A percentile compares a stretch with the other conserved stretches of the same genome.
Evolutionary conservation across 2,113 vertebrate species (phyloP).

Genomic region (Phalacrocorax carbo): DNA sequence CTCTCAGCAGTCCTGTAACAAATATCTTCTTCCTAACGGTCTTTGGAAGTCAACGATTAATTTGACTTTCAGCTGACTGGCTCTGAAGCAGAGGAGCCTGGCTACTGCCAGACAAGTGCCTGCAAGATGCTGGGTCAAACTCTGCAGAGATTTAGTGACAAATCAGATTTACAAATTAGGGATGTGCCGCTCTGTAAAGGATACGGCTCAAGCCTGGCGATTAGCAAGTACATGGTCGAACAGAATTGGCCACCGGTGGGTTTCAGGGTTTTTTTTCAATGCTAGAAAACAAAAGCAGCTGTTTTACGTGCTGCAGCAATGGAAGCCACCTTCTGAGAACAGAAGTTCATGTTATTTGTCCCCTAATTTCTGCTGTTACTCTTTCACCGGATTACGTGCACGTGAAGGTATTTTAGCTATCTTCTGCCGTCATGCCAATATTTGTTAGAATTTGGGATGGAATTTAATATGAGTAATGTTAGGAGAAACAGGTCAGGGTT

Average conservation of each 20-base stretch:
- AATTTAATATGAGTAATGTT: conserved; percentile 78
- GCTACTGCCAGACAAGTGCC: not conserved
- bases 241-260: not conserved
- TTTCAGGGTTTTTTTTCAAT: not conserved
- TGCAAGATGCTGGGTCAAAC: conserved; percentile 31
- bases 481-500: conserved; percentile 77
- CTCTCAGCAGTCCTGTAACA: conserved; percentile 47
- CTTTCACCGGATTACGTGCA: not conserved
- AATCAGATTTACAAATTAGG: conserved; percentile 55
- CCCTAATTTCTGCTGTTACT: conserved; percentile 3
- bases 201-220: not conserved
- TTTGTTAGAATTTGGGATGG: conserved; percentile 36
- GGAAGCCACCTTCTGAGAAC: not conserved
- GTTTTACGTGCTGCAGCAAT: not conserved
- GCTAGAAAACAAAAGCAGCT: not conserved
- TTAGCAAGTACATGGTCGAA: not conserved
- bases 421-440: not conserved
- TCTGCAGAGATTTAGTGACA: conserved; percentile 49
- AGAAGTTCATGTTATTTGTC: not conserved
- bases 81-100: not conserved
- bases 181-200: conserved; percentile 4
- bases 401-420: conserved; percentile 16
- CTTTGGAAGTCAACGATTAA: conserved; percentile 54
- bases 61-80: conserved; percentile 51
- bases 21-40: conserved; percentile 37